Evolutionary conservation across 2,113 vertebrate species (phyloP).

Genomic region (Macheiramphus alcinus): DNA sequence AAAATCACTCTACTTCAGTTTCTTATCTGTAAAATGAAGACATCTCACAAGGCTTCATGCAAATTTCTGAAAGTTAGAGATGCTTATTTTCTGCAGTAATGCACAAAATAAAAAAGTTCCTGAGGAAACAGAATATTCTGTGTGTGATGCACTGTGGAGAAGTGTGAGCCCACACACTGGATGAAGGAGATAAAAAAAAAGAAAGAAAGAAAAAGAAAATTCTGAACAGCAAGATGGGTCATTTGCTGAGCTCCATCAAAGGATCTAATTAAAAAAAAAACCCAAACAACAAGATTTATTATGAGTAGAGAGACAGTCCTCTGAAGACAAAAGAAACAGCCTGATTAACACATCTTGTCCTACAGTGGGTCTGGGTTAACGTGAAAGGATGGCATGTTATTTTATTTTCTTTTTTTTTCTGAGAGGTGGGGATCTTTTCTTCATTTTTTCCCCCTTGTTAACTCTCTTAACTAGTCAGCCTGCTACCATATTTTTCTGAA

Average conservation of each 20-base stretch:
- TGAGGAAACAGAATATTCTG: neutral
- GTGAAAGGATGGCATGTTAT: neutral
- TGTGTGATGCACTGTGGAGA: rapidly evolving
- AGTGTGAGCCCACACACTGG: neutral
- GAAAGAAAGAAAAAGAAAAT: neutral
- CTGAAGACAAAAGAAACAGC: neutral
- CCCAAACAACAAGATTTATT: neutral
- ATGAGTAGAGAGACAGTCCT: neutral
- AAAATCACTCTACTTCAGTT: neutral
- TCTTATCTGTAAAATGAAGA: neutral
- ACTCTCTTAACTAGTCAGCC: neutral
- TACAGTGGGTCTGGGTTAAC: neutral
- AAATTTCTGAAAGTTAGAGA: neutral
- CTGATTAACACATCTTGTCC: neutral
- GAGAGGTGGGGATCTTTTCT: neutral
- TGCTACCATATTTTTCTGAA: neutral
- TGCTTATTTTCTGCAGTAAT: neutral
- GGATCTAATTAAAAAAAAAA: neutral
- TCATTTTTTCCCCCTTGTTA: neutral
- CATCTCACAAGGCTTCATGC: neutral
- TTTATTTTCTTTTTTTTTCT: neutral
- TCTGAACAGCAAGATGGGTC: neutral
- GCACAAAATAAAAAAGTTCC: neutral
- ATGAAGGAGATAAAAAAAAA: neutral
- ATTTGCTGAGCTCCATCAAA: neutral